These are phyloP conservation scores for Noctua pronuba DNA, from an alignment of 2,888 invertebrate genomes.

Conservation along the genomic window DNA sequence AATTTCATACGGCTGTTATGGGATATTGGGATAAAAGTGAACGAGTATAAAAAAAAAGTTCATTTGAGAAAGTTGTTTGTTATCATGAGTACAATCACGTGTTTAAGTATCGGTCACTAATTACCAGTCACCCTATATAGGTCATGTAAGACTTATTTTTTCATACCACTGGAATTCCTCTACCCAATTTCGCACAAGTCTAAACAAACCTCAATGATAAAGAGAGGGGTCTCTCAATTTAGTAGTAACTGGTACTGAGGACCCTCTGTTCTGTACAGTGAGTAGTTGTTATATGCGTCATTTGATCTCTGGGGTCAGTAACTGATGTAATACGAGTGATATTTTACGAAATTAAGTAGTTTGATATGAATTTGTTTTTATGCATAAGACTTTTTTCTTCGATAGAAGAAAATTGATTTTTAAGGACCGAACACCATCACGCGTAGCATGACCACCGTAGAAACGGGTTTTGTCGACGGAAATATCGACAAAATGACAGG, in stretches of 20 bases:
- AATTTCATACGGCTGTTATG: no score
- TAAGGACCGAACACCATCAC: not conserved
- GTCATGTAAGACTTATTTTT: no score
- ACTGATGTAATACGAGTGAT: conserved; percentile 17
- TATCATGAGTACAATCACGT: no score
- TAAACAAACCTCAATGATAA: not conserved
- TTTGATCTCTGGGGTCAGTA: conserved; percentile 43
- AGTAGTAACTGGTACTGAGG: conserved; percentile 5
- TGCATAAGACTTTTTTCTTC: not conserved
- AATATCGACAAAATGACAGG: no score
- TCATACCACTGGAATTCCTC: not conserved
- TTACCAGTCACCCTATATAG: no score
- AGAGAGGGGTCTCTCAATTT: conserved; percentile 15
- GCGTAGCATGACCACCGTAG: no score
- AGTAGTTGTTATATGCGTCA: conserved; percentile 28
- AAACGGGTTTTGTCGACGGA: no score
- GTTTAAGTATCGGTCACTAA: no score
- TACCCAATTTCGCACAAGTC: conserved; percentile 4
- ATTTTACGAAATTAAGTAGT: conserved; percentile 6
- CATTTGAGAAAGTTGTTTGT: no score
- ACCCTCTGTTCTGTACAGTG: conserved; percentile 30
- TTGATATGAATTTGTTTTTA: not conserved
- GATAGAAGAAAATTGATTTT: not conserved
- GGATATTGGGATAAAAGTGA: no score
- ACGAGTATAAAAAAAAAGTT: no score